Conservation (phyloP, 2,888 invertebrate genomes). For the Tetragnatha montana region DNA sequence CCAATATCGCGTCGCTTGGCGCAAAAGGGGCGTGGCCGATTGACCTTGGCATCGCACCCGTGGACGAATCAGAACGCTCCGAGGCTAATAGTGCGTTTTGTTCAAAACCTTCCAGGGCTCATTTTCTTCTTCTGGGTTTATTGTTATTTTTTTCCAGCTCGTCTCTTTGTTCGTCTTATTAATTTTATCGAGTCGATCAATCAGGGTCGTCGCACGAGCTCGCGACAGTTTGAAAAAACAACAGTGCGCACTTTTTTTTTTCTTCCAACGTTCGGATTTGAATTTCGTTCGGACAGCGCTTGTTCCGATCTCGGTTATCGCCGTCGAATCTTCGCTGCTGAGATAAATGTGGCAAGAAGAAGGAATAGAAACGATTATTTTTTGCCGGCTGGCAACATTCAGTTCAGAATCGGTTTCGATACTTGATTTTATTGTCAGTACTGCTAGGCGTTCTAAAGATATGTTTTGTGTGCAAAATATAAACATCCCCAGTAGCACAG, state of each 20-base stretch:
- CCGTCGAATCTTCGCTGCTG: background rate
- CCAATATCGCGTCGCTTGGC: slow-evolving; percentile 6
- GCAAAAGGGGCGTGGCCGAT: slow-evolving; percentile 41
- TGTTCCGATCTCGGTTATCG: background rate
- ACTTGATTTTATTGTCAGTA: background rate
- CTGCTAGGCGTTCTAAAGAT: slow-evolving; percentile 2
- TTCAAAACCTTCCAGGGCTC: slow-evolving; percentile 46
- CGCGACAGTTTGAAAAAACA: slow-evolving; percentile 32
- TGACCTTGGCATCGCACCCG: slow-evolving; percentile 46
- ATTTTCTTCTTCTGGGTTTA: slow-evolving; percentile 39
- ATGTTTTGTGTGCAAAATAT: no score
- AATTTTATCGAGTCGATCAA: slow-evolving; percentile 62
- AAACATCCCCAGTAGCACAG: no score
- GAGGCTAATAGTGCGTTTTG: slow-evolving; percentile 55
- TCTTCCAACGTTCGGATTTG: background rate
- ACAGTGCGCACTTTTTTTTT: slow-evolving; percentile 27
- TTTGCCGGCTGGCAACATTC: no score
- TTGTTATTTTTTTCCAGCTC: slow-evolving; percentile 19
- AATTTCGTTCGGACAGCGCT: background rate
- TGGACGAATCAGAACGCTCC: slow-evolving; percentile 45
- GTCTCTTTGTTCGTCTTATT: slow-evolving; percentile 48
- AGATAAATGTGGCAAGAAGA: background rate
- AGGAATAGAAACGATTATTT: no score
- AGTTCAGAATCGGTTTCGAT: background rate
- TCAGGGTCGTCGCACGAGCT: slow-evolving; percentile 51